Conservation (phyloP, 2,113 vertebrate species). For the Psittacula cyanocephala region DNA sequence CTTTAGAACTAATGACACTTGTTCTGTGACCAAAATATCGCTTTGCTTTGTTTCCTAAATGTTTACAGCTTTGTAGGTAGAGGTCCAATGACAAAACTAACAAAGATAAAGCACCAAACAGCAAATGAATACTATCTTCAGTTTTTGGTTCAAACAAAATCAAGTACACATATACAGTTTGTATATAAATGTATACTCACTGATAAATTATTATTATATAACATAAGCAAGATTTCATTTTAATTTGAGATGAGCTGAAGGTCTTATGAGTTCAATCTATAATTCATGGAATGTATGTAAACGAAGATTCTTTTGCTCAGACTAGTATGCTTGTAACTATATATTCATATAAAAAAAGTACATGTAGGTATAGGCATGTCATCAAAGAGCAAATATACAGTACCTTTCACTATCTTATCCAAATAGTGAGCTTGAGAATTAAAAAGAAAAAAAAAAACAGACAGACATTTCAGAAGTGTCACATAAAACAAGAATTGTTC, state of each 20-base stretch:
- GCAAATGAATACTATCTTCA: conserved; percentile 77
- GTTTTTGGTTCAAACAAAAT: conserved; percentile 66
- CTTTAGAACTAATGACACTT: not conserved
- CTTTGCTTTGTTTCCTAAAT: conserved; percentile 12
- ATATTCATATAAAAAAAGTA: conserved; percentile 39
- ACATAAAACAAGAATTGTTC: conserved; percentile 75
- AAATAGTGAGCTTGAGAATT: conserved; percentile 96
- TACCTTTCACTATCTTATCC: conserved; percentile 99
- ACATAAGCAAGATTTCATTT: conserved; percentile 61
- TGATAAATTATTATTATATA: conserved; percentile 42
- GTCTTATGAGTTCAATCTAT: conserved; percentile 44
- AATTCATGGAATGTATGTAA: conserved; percentile 67
- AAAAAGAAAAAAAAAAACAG: conserved; percentile 74
- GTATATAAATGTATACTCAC: conserved; percentile 28
- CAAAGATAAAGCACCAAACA: conserved; percentile 60
- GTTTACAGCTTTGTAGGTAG: not conserved
- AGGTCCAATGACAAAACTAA: conserved; percentile 33
- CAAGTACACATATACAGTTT: conserved; percentile 55
- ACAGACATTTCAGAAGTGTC: conserved; percentile 86
- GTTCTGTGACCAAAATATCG: not conserved
- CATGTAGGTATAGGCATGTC: conserved; percentile 60
- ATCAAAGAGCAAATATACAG: conserved; percentile 84
- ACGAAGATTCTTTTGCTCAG: conserved; percentile 48
- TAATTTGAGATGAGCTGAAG: conserved; percentile 57
- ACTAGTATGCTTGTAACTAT: conserved; percentile 39